Evolutionary conservation across 2,888 invertebrate genomes (phyloP).

Genomic region (Ormyrus nitidulus): DNA sequence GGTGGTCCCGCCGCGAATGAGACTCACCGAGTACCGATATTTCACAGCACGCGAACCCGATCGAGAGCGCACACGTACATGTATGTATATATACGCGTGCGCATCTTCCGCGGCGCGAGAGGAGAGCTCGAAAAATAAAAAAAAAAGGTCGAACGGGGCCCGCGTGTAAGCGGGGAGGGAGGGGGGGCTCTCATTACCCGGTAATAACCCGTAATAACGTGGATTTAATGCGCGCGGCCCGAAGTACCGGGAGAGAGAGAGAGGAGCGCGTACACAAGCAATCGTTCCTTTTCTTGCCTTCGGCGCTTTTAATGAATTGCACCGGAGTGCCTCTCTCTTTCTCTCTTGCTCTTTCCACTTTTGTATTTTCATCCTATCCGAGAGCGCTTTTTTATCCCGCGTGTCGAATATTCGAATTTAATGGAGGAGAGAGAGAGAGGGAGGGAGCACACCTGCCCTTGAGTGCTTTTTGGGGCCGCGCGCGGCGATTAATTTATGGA

Average conservation of each 20-base stretch:
- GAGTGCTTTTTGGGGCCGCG: constrained; percentile 11
- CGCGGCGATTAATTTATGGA: constrained; percentile 45
- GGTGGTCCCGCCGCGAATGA: constrained; percentile 39
- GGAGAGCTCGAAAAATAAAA: too few relatives aligned
- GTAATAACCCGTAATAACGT: constrained; percentile 71
- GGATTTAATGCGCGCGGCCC: constrained; percentile 67
- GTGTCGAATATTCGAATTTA: constrained; percentile 56
- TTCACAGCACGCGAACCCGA: not conserved
- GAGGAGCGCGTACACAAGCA: constrained; percentile 51
- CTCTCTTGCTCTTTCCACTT: not conserved
- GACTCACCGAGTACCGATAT: constrained; percentile 15
- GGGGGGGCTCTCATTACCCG: constrained; percentile 67
- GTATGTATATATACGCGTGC: not conserved
- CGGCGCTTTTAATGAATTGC: constrained; percentile 70
- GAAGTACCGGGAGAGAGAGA: constrained; percentile 62
- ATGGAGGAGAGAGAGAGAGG: constrained; percentile 19
- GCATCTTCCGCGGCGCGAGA: too few relatives aligned
- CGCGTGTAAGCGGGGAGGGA: constrained; percentile 61
- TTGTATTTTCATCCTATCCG: constrained; percentile 26
- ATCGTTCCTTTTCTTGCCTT: constrained; percentile 68
- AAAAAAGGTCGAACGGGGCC: not conserved
- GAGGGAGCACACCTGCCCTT: constrained; percentile 24
- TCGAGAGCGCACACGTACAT: not conserved
- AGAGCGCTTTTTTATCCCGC: constrained; percentile 43
- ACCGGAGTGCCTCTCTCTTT: constrained; percentile 41